Evolutionary conservation across 1,140 invertebrate genomes (phyloP), one percentile per base, ranked within the genome.

Genomic region (Diachasmimorpha longicaudata): DNA sequence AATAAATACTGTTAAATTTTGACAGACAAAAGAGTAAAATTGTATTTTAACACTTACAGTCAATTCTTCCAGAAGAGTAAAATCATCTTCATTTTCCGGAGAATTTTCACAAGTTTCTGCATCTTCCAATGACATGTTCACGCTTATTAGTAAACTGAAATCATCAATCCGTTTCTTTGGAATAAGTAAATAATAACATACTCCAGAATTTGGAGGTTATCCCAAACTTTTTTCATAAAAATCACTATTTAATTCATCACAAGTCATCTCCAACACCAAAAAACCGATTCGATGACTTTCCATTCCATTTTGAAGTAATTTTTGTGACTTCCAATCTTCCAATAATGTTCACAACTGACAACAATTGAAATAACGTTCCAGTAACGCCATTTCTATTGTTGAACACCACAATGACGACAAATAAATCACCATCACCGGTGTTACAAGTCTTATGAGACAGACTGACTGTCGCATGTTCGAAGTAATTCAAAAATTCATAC

Each of bases 81-180:
- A 81, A 55, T 85, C 77, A 48, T 82, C 69, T 14, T 79, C 77
- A 52, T 63, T 68, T 13, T 74, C 63, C 31, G 63, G 67, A 37
- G 74, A 66, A 79, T 80, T 82, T 68, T 81, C 79, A 1, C 80
- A 70, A 66, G 76, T 36, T 76, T 85, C 81, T 66, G 71, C 76
- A 80, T 80, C 80, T 75, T 84, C 81, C 23, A 79, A 25, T 72
- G 85, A 85, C 86, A 87, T 87, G 31, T 23, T 63, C 9, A 13
- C 21, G 4, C 1, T 23, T 13, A 8, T 11, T 0, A 23, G 23
- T 0, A 31, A 63, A 4, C 58, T 63, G 58, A 8, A 63, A 63
- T 63, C 8, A 63, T 4, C 3, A 19, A 63, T 52, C 6, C 1
- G 1, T 52, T n/a, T 3, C 14, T 52, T 16, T 52, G 9, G 19